Base-by-base conservation (phyloP, 2,797 vertebrate genomes). In the Antennarius maculatus region DNA sequence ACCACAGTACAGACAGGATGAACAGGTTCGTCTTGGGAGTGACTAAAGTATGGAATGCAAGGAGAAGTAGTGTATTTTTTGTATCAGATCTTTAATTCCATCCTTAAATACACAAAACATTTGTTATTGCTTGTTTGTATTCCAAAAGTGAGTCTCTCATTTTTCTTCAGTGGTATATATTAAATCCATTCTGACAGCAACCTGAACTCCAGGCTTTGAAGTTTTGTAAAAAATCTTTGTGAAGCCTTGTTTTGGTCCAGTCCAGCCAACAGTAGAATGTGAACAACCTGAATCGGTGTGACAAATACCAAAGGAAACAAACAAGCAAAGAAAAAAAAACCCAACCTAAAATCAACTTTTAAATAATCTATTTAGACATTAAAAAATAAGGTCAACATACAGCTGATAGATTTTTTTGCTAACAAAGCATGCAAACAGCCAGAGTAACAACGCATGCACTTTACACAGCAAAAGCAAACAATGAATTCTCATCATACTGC, bases 11-110 rank as follows among this genome's bases (percentile, higher is more conserved):
- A 69, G 71, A 91, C 94, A 84, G 88, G 94, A 91, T 79, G 72
- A 88, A 92, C 94, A 81, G 92, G 93, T 94, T 92, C 42, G 68
- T 12, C 73, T 47, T 69, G 83, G 80, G 83, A 87, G 89, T 84
- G 80, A 83, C 81, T 17, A 39, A 56, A 78, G 73, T 71, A 76
- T 77, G 76, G 67, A 80, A 62, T 17, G 56, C 27, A 54, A 69
- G 46, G 28, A 41, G 3, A 34, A 16, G 58, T 9, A 29, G 29
- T 31, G 39, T 50, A 34, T 13, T 43, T 43, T 15, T 6, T 13
- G 42, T 13, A 43, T 13, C 4, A 43, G 13, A 13, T 15, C 13
- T 43, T 43, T 43, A 13, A 14, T 43, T 3, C 13, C 4, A 43
- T 17, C 6, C 6, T 3, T 39, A 11, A 39, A 39, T 39, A 39